Evolutionary conservation across 1,140 invertebrate species (phyloP), one percentile per base, ranked within the genome.

Genomic region (Drosophila baimaii): DNA sequence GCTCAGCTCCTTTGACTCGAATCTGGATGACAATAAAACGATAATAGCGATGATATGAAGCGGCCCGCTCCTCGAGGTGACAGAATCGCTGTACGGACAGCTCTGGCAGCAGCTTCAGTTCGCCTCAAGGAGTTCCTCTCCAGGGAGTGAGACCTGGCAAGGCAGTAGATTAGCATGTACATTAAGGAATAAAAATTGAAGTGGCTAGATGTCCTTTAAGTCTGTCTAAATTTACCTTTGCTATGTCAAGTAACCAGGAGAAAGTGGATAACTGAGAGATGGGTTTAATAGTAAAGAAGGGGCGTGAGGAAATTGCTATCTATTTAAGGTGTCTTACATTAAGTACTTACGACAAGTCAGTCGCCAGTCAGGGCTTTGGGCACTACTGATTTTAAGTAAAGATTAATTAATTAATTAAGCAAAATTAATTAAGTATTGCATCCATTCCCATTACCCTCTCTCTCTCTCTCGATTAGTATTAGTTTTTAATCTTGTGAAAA

Each of bases 51-150:
- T 75, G 85, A 74, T 82, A 79, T 76, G 83, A 58, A 58, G 55
- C 62, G 54, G 39, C 21, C 52, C 54, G 33, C 54, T 66, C 80
- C 65, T 64, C 51, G 83, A 88, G 84, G 83, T 89, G 83, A 83
- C 84, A 88, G 83, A 89, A 88, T 74, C 55, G 68, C 66, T 88
- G 83, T 88, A 66, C 76, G 65, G 43, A 65, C 81, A 78, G 74
- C 54, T 69, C 15, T 33, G 19, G 31, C n/a, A 17, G 39, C 37
- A 44, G 23, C 21, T 69, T 21, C 19, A 47, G 12, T 73, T 56
- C n/a, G 54, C 57, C 65, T 56, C 44, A 62, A 62, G 46, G 46
- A 43, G 23, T 55, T 39, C 25, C n/a, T 21, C 27, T 21, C 33
- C 2, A 4, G 17, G 37, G 25, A 12, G 23, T 5, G n/a, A 13